Percentiles rank a stretch among this genome's conserved stretches.
These are phyloP conservation scores for Hormaphis cornu DNA, from an alignment of 1,140 invertebrate species.

Conservation along the genomic window DNA sequence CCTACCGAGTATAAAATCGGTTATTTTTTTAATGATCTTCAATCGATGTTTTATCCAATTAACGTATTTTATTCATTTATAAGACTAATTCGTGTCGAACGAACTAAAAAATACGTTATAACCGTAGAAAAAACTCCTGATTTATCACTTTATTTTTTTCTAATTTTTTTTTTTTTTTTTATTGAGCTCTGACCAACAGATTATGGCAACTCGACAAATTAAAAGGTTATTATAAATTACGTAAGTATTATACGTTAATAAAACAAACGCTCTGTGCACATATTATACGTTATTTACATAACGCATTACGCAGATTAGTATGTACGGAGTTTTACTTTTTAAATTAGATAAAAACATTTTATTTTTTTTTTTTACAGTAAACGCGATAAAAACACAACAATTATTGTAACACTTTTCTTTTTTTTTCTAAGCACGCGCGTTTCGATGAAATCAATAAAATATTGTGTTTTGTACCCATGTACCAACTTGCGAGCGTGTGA, in stretches of 20 bases:
- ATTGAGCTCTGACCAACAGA: constrained; percentile 2
- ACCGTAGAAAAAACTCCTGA: constrained; percentile 4
- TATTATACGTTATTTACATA: not conserved
- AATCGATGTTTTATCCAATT: not conserved
- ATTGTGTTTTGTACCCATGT: no score
- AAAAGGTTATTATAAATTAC: constrained; percentile 9
- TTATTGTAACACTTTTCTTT: no score
- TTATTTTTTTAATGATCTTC: no score
- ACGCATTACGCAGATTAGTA: no score
- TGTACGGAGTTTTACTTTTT: no score
- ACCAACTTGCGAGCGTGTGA: no score
- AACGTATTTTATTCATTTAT: not conserved
- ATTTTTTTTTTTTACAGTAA: no score
- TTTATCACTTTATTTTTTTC: constrained; percentile 18
- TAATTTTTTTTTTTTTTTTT: constrained; percentile 1
- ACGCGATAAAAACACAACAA: no score
- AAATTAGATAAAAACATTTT: no score
- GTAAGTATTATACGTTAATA: constrained; percentile 7
- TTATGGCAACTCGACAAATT: constrained; percentile 7
- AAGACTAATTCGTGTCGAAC: constrained; percentile 5
- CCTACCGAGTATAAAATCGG: no score
- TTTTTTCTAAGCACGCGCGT: no score
- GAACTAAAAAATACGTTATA: constrained; percentile 13
- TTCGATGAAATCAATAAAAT: no score
- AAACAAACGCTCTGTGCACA: not conserved